A percentile compares a stretch with the other conserved stretches of the same genome.
Evolutionary conservation across 2,888 invertebrate species (phyloP).

Genomic region (Archips crataeganus): DNA sequence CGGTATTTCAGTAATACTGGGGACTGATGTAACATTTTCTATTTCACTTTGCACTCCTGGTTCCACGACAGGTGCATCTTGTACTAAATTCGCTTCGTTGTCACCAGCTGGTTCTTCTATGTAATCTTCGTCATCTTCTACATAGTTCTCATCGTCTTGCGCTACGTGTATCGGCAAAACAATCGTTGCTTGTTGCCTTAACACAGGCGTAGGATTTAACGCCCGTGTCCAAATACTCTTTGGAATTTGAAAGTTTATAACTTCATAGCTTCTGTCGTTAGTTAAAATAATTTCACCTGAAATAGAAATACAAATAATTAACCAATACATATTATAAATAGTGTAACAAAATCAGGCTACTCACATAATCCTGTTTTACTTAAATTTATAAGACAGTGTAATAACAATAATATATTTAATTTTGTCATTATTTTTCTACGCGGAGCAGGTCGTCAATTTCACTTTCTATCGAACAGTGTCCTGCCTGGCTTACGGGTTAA

Average conservation of each 20-base stretch:
- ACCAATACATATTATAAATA: neutral
- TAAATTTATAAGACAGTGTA: constrained; percentile 20
- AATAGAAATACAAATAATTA: constrained; percentile 24
- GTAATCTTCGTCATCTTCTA: constrained; percentile 53
- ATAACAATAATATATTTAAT: constrained; percentile 14
- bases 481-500: constrained; percentile 64
- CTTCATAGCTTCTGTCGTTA: constrained; percentile 65
- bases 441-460: constrained; percentile 35
- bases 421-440: constrained; percentile 27
- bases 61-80: constrained; percentile 52
- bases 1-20: constrained; percentile 55
- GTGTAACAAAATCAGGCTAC: neutral
- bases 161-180: constrained; percentile 76
- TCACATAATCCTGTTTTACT: constrained; percentile 19
- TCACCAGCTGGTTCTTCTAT: constrained; percentile 52
- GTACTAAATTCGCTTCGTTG: constrained; percentile 46
- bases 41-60: constrained; percentile 48
- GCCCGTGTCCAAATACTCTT: constrained; percentile 70
- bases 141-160: constrained; percentile 53
- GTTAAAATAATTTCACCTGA: constrained; percentile 54
- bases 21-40: constrained; percentile 45
- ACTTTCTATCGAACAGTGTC: constrained; percentile 54
- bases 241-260: constrained; percentile 70
- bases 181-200: constrained; percentile 74
- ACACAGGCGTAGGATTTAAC: constrained; percentile 69